Evolutionary conservation across 2,797 vertebrate genomes (phyloP).

Genomic region (Psittacula echo): DNA sequence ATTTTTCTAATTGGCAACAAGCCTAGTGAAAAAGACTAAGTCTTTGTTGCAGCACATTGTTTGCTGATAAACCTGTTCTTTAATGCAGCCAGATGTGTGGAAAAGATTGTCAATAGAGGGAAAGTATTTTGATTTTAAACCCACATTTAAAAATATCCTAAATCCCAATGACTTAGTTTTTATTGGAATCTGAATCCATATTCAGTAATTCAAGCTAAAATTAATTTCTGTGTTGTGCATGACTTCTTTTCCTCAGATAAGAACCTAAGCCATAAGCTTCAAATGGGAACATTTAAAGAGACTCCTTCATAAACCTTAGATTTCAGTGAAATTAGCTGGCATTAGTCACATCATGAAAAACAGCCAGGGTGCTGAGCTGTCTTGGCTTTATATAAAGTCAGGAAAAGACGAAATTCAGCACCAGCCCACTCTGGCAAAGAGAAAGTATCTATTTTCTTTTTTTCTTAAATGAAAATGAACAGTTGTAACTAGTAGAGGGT

Average conservation of each 20-base stretch:
- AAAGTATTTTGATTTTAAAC: conserved; percentile 41
- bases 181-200: background rate
- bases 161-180: background rate
- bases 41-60: background rate
- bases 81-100: background rate
- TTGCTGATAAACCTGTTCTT: background rate
- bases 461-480: background rate
- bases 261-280: background rate
- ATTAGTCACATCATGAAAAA: background rate
- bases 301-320: conserved; percentile 7
- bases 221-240: background rate
- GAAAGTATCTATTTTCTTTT: background rate
- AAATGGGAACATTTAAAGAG: background rate
- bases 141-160: conserved; percentile 30
- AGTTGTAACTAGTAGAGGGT: background rate
- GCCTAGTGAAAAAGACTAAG: conserved; percentile 8
- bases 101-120: background rate
- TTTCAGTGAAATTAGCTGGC: background rate
- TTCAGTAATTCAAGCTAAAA: conserved; percentile 7
- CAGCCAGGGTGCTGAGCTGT: background rate
- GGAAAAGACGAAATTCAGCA: background rate
- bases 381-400: background rate
- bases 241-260: background rate
- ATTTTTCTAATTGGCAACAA: conserved; percentile 39
- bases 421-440: background rate